A percentile compares a stretch with the other conserved stretches of the same genome.
Evolutionary conservation across 37 sponge, comb jelly and placozoan species (phyloP).

Genomic region (Ephydatia muelleri): DNA sequence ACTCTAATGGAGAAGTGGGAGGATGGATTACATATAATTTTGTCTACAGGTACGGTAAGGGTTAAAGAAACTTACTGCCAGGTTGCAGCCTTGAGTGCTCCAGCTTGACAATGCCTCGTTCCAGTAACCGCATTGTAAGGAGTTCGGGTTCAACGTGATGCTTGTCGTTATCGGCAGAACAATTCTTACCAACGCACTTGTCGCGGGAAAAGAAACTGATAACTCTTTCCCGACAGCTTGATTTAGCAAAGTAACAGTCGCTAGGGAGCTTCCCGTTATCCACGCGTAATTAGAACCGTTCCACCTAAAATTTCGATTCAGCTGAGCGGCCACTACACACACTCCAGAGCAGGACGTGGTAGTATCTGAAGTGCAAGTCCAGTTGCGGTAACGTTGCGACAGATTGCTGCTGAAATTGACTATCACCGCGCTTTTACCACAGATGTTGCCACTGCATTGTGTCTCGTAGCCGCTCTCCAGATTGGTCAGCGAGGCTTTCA

Average conservation of each 20-base stretch:
- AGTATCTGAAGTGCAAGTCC: background rate
- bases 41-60: too few relatives aligned
- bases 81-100: constrained; percentile 22
- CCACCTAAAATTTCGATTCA: constrained; percentile 31
- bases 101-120: background rate
- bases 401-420: constrained; percentile 14
- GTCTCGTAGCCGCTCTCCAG: constrained; percentile 18
- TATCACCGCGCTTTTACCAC: background rate
- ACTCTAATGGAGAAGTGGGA: too few relatives aligned
- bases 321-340: constrained; percentile 28
- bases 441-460: background rate
- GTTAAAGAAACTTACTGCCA: background rate
- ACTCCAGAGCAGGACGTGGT: constrained; percentile 11
- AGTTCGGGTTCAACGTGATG: background rate
- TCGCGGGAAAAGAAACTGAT: background rate
- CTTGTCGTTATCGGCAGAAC: constrained; percentile 18
- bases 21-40: too few relatives aligned
- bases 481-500: constrained; percentile 27
- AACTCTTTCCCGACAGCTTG: constrained; percentile 9
- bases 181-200: background rate
- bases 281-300: constrained; percentile 24
- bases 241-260: constrained; percentile 19
- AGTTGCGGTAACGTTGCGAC: constrained; percentile 13
- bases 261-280: constrained; percentile 14
- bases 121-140: constrained; percentile 43